A percentile compares a stretch with the other conserved stretches of the same genome.
phyloP scores from a whole-genome alignment of 2,797 vertebrate species.

The Enteromius viviparus region DNA sequence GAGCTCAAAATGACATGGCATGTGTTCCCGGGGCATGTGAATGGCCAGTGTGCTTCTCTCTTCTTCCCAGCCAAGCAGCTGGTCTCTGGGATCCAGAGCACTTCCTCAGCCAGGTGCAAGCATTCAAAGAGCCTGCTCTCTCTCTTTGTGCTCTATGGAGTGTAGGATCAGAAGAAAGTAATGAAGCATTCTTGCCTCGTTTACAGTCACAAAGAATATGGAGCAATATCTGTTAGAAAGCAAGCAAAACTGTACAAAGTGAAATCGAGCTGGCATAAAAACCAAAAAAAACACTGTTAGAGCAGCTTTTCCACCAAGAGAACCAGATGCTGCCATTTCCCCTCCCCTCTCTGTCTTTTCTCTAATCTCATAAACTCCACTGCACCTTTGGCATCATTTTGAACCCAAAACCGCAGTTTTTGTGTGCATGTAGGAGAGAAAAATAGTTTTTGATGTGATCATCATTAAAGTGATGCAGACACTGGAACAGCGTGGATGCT shows the following conservation, averaged over 20 bases:
- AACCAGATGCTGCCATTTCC: constrained; percentile 6
- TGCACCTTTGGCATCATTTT: constrained; percentile 28
- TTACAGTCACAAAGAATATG: neutral
- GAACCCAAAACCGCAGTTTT: constrained; percentile 35
- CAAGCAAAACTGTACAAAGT: neutral
- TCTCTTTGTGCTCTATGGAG: neutral
- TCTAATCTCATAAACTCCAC: constrained; percentile 34
- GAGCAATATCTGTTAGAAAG: neutral
- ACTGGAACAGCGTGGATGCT: neutral
- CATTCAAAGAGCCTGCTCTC: neutral
- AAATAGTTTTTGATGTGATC: neutral
- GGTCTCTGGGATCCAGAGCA: constrained; percentile 30
- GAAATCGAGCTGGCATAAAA: neutral
- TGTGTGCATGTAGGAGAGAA: constrained; percentile 42
- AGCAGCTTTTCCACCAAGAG: neutral
- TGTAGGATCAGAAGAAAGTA: constrained; percentile 13
- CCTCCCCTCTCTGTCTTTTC: constrained; percentile 7
- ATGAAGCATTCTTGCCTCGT: neutral
- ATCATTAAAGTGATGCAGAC: neutral
- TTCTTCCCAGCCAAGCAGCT: constrained; percentile 33
- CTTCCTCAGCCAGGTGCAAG: constrained; percentile 32
- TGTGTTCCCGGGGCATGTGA: neutral
- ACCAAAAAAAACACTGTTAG: neutral
- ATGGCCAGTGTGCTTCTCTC: constrained; percentile 25
- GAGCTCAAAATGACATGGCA: constrained; percentile 1